Conservation (phyloP, 2,888 invertebrate genomes). For the Rhagonycha fulva region DNA sequence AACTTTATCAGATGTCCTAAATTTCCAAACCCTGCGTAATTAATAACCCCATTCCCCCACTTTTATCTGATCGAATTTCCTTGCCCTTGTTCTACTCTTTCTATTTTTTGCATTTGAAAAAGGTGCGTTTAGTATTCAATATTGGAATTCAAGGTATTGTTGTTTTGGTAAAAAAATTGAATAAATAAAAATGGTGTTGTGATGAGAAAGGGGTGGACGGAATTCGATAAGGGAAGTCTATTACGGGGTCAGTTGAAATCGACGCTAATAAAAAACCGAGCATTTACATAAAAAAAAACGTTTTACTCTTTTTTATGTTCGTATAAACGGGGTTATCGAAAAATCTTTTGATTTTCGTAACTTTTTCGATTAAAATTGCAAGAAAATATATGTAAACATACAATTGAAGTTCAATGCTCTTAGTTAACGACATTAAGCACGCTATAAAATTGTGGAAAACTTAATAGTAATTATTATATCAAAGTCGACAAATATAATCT, state of each 20-base stretch:
- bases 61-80: not conserved
- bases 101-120: not conserved
- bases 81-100: not conserved
- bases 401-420: constrained; percentile 10
- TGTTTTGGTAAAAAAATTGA: not conserved
- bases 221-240: not conserved
- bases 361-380: not conserved
- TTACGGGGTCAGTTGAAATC: not conserved
- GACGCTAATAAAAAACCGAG: not conserved
- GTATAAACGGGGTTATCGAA: not conserved
- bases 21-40: not conserved
- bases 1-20: not conserved
- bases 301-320: not conserved
- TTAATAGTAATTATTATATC: not conserved
- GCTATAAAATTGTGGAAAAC: not conserved
- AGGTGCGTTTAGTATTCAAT: not conserved
- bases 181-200: not conserved
- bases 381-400: constrained; percentile 7
- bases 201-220: not conserved
- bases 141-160: not conserved
- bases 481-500: not conserved
- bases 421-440: not conserved
- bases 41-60: not conserved
- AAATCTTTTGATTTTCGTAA: not conserved
- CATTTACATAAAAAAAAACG: not conserved